Base-by-base conservation (phyloP, 2,888 invertebrate genomes). In the Plemyria rubiginata region DNA sequence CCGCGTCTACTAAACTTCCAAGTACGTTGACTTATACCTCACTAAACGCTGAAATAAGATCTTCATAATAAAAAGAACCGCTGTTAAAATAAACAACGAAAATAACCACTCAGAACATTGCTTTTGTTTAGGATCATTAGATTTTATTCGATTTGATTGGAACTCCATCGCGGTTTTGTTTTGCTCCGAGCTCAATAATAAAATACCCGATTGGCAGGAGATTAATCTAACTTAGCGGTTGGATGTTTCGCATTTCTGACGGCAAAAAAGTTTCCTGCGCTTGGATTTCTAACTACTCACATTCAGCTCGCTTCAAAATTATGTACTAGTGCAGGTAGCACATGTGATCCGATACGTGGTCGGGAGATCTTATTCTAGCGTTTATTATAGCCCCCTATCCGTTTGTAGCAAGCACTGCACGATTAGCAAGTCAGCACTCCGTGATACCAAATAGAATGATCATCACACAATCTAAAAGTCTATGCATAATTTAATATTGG, bases 1-100 rank as follows among this genome's bases (percentile, higher is more conserved):
- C 91, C 85, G 85, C 94, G 89, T 93, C 94, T 80, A 94, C 94
- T 93, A 94, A 93, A 86, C 88, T 90, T 85, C 94, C 94, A 94
- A 94, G 94, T 94, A 94, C 85, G 94, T 94, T 79, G 71, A 71
- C 72, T 76, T 70, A 72, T 77, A 76, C 70, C 75, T 75, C 69
- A 75, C 68, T 56, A 68, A 70, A 73, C 79, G 86, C 88, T 86
- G 81, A 73, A 87, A 88, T 87, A 89, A 88, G 87, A 87, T 87
- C 87, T 86, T n/a, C 81, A 50, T 61, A 65, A 66, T 50, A 61
- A 36, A 65, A 54, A 11, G n/a, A 16, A 6, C 13, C 40, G n/a
- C 22, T 11, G 15, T 12, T 22, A 38, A 36, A 55, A 38, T 53
- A 60, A 22, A 53, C 29, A 53, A 45, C 60, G 43, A 62, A 64